Percentiles rank a stretch among this genome's conserved stretches.
These are phyloP conservation scores for Siniperca undulata DNA, from an alignment of 2,797 vertebrate genomes.

Conservation along the genomic window DNA sequence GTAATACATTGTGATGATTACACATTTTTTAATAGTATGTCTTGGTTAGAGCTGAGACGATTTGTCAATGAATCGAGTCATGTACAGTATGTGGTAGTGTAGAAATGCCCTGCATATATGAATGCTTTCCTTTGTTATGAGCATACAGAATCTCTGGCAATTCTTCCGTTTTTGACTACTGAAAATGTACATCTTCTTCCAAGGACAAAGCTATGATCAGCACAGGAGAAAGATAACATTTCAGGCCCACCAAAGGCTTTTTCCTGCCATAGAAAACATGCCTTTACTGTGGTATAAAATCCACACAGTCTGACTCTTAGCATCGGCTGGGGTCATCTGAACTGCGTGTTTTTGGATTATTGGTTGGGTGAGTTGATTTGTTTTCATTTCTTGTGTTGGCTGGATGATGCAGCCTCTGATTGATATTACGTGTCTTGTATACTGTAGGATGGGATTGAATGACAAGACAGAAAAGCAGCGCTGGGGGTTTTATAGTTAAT, in stretches of 20 bases:
- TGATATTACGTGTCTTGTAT: conserved; percentile 69
- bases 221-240: neutral
- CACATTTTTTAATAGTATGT: neutral
- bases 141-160: neutral
- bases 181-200: conserved; percentile 5
- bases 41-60: neutral
- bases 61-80: too few species aligned
- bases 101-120: neutral
- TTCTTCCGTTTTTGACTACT: neutral
- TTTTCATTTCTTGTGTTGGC: conserved; percentile 51
- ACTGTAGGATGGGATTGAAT: conserved; percentile 66
- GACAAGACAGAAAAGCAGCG: conserved; percentile 63
- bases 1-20: neutral
- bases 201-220: neutral
- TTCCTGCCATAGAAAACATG: conserved; percentile 5
- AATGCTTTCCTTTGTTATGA: neutral
- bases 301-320: conserved; percentile 5
- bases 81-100: neutral
- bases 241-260: neutral
- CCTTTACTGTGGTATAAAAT: conserved; percentile 1
- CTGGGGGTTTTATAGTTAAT: conserved; percentile 72
- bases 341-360: conserved; percentile 61
- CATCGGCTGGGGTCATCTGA: conserved; percentile 33
- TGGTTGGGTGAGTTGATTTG: conserved; percentile 42
- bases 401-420: conserved; percentile 62